Evolutionary conservation across 30 jellyfish, hydroid and myxozoan genomes (phyloP).

Genomic region (Clytia hemisphaerica): DNA sequence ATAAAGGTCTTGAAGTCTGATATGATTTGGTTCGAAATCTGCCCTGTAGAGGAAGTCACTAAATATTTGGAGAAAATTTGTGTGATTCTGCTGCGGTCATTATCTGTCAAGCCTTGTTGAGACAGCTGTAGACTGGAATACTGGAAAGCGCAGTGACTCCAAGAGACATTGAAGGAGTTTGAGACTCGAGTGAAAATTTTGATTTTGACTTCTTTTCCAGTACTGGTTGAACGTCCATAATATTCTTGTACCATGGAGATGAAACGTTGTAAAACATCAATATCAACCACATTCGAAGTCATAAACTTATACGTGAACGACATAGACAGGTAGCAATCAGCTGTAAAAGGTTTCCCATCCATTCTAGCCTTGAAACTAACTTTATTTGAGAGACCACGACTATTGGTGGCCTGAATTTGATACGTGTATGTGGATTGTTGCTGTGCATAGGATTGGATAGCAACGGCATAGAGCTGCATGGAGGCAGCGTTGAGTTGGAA

Average conservation of each 20-base stretch:
- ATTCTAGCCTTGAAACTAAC: constrained; percentile 31
- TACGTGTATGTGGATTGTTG: constrained; percentile 5
- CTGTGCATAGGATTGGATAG: constrained; percentile 47
- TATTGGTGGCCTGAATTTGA: constrained; percentile 65
- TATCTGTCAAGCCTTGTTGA: constrained; percentile 27
- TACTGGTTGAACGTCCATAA: constrained; percentile 1
- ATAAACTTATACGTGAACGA: constrained; percentile 11
- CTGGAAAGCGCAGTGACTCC: constrained; percentile 37
- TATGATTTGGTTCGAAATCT: not conserved
- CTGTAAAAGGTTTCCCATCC: constrained; percentile 48
- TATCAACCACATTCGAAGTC: constrained; percentile 10
- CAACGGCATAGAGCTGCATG: constrained; percentile 57
- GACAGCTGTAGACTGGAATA: constrained; percentile 2
- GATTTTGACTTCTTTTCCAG: constrained; percentile 10
- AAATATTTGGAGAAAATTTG: constrained; percentile 3
- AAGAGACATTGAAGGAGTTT: constrained; percentile 5
- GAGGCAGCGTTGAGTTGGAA: constrained; percentile 76
- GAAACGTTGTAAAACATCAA: constrained; percentile 19
- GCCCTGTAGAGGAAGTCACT: too few species aligned
- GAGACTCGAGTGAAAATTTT: not conserved
- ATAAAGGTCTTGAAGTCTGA: not conserved
- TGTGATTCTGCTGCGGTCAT: constrained; percentile 8
- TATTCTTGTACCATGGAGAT: constrained; percentile 4
- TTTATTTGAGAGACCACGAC: constrained; percentile 40
- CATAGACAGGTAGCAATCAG: constrained; percentile 52